Evolutionary conservation across 2,888 invertebrate genomes (phyloP).

Genomic region (Drosophila nr. medialis): DNA sequence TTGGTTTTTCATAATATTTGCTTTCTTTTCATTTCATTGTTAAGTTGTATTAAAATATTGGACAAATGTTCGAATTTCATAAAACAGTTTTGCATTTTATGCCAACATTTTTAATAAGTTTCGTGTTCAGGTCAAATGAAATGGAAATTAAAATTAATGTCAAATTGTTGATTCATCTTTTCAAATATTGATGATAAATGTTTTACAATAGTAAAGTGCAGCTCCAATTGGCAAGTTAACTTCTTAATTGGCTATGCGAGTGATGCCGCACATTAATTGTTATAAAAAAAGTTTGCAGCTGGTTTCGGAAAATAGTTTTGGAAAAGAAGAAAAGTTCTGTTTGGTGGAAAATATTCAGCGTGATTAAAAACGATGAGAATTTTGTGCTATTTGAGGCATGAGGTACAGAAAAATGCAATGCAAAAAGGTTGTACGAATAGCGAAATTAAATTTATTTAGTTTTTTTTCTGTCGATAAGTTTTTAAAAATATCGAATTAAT

Average conservation of each 20-base stretch:
- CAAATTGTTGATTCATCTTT: conserved; percentile 3
- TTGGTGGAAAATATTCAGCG: conserved; percentile 31
- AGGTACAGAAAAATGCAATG: conserved; percentile 40
- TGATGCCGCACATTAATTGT: conserved; percentile 10
- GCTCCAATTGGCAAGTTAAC: conserved; percentile 9
- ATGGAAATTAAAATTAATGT: conserved; percentile 20
- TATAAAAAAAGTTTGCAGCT: conserved; percentile 36
- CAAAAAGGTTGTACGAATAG: conserved; percentile 39
- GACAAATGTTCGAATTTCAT: conserved; percentile 58
- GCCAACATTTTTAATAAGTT: conserved; percentile 81
- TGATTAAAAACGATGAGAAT: conserved; percentile 53
- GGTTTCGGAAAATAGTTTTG: conserved; percentile 45
- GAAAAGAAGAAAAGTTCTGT: conserved; percentile 42
- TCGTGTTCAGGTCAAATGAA: conserved; percentile 30
- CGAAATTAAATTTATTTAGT: conserved; percentile 46
- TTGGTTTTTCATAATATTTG: conserved; percentile 64
- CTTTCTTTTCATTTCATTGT: conserved; percentile 36
- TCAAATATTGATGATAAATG: neutral
- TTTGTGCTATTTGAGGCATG: conserved; percentile 42
- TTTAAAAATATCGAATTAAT: conserved; percentile 30
- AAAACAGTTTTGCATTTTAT: conserved; percentile 79
- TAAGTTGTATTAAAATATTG: conserved; percentile 51
- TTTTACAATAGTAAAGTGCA: conserved; percentile 3
- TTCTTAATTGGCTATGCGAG: neutral
- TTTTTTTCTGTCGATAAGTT: conserved; percentile 24